Conservation (phyloP, 2,888 invertebrate genomes). For the Eudasyphora cyanicolor region DNA sequence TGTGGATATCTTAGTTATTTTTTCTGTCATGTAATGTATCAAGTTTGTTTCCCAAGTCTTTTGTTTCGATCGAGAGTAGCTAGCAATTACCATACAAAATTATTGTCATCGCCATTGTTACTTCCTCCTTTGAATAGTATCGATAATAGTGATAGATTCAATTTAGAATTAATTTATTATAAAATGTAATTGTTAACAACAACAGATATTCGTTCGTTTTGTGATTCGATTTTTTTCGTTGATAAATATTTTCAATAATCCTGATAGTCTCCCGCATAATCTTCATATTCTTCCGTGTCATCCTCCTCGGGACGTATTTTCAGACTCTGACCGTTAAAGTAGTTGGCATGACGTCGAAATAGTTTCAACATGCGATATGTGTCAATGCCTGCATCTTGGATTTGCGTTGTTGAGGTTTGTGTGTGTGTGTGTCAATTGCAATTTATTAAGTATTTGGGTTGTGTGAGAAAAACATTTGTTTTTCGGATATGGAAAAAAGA, state of each 20-base stretch:
- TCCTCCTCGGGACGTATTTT: slow-evolving; percentile 76
- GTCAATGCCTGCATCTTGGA: slow-evolving; percentile 74
- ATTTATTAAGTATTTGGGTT: too few species aligned
- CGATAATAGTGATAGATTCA: neutral
- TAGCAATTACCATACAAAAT: neutral
- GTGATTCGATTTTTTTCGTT: neutral
- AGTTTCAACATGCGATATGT: slow-evolving; percentile 79
- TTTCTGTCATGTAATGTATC: too few species aligned
- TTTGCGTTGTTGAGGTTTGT: neutral
- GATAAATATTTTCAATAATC: slow-evolving; percentile 25
- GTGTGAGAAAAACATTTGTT: slow-evolving; percentile 54
- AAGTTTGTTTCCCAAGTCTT: neutral
- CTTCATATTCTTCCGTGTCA: slow-evolving; percentile 58
- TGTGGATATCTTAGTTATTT: too few species aligned
- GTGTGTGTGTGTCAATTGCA: too few species aligned
- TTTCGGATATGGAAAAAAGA: slow-evolving; percentile 65
- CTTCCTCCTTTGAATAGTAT: neutral
- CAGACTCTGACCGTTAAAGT: slow-evolving; percentile 76
- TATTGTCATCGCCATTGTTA: too few species aligned
- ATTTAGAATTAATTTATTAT: slow-evolving; percentile 1
- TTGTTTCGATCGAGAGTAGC: neutral
- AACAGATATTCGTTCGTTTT: neutral
- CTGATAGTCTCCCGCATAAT: slow-evolving; percentile 44
- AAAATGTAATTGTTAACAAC: slow-evolving; percentile 6
- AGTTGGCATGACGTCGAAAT: slow-evolving; percentile 77